Conservation (phyloP, 1,140 invertebrate species). For the Galendromus occidentalis region DNA sequence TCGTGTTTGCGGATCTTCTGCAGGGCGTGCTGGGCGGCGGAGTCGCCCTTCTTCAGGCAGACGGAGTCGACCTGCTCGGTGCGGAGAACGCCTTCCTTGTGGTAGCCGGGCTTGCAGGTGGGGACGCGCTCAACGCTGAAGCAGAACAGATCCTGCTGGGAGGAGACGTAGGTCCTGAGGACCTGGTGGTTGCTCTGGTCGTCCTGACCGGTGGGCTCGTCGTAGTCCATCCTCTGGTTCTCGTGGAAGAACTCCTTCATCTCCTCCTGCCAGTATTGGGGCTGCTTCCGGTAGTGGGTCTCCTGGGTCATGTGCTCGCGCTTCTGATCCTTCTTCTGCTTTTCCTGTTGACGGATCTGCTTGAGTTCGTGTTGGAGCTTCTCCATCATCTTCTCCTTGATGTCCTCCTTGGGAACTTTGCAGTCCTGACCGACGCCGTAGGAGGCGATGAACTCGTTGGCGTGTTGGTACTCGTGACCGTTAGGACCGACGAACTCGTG, state of each 20-base stretch:
- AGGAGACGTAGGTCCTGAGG: background rate
- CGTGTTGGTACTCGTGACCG: background rate
- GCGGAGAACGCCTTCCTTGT: background rate
- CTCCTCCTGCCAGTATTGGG: background rate
- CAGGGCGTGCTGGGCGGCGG: background rate
- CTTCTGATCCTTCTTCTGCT: background rate
- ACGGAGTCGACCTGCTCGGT: background rate
- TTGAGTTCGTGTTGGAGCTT: background rate
- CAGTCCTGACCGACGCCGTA: background rate
- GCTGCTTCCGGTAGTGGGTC: background rate
- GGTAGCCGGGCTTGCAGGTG: background rate
- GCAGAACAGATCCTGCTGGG: background rate
- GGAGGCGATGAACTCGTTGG: slow-evolving; percentile 7
- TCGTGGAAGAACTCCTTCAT: background rate
- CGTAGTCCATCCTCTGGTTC: background rate
- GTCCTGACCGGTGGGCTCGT: background rate
- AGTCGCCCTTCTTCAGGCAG: background rate
- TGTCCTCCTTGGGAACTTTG: background rate
- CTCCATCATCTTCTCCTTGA: background rate
- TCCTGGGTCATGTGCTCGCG: background rate
- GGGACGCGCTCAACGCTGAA: background rate
- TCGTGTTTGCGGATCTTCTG: background rate
- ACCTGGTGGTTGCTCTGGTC: background rate
- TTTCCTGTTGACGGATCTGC: background rate
- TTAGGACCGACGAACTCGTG: slow-evolving; percentile 2